phyloP scores from a whole-genome alignment of 2,113 vertebrate genomes.

The Gallinago paraguaiae region DNA sequence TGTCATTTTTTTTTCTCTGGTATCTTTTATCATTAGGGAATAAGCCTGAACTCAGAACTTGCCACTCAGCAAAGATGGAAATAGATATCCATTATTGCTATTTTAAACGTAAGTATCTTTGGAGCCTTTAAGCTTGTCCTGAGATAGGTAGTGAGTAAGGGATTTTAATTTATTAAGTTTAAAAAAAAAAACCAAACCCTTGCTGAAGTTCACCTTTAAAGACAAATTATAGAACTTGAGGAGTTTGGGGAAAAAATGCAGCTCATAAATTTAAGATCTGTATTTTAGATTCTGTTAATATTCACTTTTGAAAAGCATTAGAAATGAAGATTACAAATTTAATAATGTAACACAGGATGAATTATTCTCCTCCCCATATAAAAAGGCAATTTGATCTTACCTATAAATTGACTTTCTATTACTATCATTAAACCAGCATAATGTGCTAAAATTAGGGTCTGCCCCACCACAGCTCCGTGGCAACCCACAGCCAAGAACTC shows the following conservation, averaged over 20 bases:
- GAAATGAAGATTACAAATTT: slow-evolving; percentile 78
- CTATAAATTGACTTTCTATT: slow-evolving; percentile 64
- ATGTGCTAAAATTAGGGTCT: slow-evolving; percentile 34
- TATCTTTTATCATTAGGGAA: slow-evolving; percentile 1
- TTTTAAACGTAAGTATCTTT: background rate
- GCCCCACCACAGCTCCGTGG: background rate
- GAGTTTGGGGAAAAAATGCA: slow-evolving; percentile 42
- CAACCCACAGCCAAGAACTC: background rate
- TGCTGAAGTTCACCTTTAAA: slow-evolving; percentile 66
- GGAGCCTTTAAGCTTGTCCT: background rate
- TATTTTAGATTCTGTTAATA: slow-evolving; percentile 75
- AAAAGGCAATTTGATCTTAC: slow-evolving; percentile 72
- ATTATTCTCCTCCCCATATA: slow-evolving; percentile 53
- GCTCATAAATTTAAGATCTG: slow-evolving; percentile 67
- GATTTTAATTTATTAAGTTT: slow-evolving; percentile 48
- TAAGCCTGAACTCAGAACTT: slow-evolving; percentile 19
- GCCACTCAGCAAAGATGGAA: slow-evolving; percentile 27
- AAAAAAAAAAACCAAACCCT: background rate
- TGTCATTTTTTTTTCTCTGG: background rate
- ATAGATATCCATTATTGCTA: background rate
- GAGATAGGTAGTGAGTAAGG: background rate
- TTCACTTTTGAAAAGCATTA: slow-evolving; percentile 73
- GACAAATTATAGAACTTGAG: slow-evolving; percentile 67
- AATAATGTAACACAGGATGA: slow-evolving; percentile 74
- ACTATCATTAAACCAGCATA: slow-evolving; percentile 32